phyloP scores from a whole-genome alignment of 1,140 invertebrate species.

The Zaprionus vittiger region DNA sequence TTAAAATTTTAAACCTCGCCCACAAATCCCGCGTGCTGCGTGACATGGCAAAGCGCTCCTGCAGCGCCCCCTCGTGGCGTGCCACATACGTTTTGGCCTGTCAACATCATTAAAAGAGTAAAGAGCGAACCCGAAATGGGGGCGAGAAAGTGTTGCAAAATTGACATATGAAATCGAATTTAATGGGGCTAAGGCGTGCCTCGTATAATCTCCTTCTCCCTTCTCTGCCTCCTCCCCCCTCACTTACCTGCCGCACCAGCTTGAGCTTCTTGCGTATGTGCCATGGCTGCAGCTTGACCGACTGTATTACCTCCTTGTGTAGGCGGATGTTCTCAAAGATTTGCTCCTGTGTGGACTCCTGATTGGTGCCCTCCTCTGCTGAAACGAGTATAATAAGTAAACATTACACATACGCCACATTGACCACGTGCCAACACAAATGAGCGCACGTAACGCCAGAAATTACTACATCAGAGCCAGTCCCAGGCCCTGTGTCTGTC shows the following conservation, averaged over 20 bases:
- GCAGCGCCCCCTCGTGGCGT: conserved; percentile 94
- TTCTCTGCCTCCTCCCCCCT: conserved; percentile 86
- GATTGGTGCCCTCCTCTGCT: conserved; percentile 88
- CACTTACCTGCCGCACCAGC: conserved; percentile 89
- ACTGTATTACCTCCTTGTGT: conserved; percentile 96
- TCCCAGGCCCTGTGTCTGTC: conserved; percentile 2
- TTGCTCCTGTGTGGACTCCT: conserved; percentile 90
- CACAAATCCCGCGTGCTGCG: conserved; percentile 93
- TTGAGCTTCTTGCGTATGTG: conserved; percentile 93
- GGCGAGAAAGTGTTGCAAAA: conserved; percentile 30
- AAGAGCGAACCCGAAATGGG: neutral
- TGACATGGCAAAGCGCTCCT: conserved; percentile 94
- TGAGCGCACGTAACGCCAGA: conserved; percentile 64
- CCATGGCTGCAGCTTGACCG: conserved; percentile 95
- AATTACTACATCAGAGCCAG: conserved; percentile 59
- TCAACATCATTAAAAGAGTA: conserved; percentile 75
- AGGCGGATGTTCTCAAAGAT: conserved; percentile 96
- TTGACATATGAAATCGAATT: conserved; percentile 72
- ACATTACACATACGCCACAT: conserved; percentile 71
- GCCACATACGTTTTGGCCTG: conserved; percentile 94
- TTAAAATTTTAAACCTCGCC: conserved; percentile 91
- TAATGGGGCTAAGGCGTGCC: conserved; percentile 85
- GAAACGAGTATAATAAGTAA: conserved; percentile 64
- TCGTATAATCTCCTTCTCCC: conserved; percentile 58
- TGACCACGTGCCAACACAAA: conserved; percentile 51